phyloP scores from a whole-genome alignment of 2,797 vertebrate species.

The Danio jaintianensis region DNA sequence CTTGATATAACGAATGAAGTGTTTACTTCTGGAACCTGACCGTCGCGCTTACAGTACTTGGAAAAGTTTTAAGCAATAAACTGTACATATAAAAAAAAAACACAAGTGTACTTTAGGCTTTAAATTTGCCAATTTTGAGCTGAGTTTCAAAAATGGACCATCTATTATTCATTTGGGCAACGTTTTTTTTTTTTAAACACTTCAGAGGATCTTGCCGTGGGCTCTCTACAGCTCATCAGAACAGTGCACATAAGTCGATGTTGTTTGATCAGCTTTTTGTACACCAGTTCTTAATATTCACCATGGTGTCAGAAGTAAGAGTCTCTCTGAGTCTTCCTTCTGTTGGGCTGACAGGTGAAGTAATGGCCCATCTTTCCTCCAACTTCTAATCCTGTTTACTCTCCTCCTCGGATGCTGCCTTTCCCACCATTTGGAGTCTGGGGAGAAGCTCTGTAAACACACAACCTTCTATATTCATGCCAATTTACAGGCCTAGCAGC shows the following conservation, averaged over 20 bases:
- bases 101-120: too few species aligned
- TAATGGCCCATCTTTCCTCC: conserved; percentile 48
- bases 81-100: too few species aligned
- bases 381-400: conserved; percentile 61
- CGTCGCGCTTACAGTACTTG: too few species aligned
- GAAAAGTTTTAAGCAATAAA: too few species aligned
- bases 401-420: conserved; percentile 48
- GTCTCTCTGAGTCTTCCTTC: conserved; percentile 27
- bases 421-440: conserved; percentile 43
- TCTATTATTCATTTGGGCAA: background rate
- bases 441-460: conserved; percentile 58
- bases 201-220: background rate
- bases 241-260: background rate
- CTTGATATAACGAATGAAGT: too few species aligned
- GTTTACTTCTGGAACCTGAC: too few species aligned
- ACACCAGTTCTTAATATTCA: conserved; percentile 17
- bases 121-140: background rate
- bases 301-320: conserved; percentile 12
- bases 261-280: conserved; percentile 41
- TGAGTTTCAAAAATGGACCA: background rate
- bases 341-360: conserved; percentile 60
- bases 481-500: conserved; percentile 58
- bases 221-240: background rate
- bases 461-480: conserved; percentile 48
- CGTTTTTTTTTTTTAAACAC: background rate